These are phyloP conservation scores for Archips crataeganus DNA, from an alignment of 2,888 invertebrate genomes.

Conservation along the genomic window DNA sequence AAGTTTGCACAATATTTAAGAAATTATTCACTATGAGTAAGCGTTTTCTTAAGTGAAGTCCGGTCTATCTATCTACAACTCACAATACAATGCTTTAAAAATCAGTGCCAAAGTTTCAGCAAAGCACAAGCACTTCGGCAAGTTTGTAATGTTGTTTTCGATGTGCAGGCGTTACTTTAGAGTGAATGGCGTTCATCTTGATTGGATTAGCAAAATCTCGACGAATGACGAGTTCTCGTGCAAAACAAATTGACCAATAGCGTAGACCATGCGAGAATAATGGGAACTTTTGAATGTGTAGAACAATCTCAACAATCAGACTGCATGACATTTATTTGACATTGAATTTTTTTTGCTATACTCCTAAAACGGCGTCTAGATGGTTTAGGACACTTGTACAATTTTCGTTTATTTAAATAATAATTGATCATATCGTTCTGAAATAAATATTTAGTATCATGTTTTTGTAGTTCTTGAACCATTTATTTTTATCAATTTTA, in stretches of 20 bases:
- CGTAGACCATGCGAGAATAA: too few relatives aligned
- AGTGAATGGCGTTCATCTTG: neutral
- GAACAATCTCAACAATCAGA: constrained; percentile 32
- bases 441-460: neutral
- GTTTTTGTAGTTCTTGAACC: neutral
- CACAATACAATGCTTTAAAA: constrained; percentile 17
- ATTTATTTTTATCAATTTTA: neutral
- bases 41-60: constrained; percentile 17
- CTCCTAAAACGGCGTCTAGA: neutral
- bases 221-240: neutral
- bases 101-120: constrained; percentile 21
- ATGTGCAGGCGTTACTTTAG: neutral
- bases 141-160: constrained; percentile 27
- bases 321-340: constrained; percentile 39
- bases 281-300: neutral
- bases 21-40: constrained; percentile 29
- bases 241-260: neutral
- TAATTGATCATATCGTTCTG: neutral
- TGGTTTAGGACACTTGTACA: neutral
- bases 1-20: constrained; percentile 6
- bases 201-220: constrained; percentile 5
- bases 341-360: constrained; percentile 32
- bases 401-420: neutral
- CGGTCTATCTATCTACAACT: neutral
- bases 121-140: constrained; percentile 20